These are phyloP conservation scores for Dryadula phaetusa DNA, from an alignment of 2,888 invertebrate species.

Conservation along the genomic window DNA sequence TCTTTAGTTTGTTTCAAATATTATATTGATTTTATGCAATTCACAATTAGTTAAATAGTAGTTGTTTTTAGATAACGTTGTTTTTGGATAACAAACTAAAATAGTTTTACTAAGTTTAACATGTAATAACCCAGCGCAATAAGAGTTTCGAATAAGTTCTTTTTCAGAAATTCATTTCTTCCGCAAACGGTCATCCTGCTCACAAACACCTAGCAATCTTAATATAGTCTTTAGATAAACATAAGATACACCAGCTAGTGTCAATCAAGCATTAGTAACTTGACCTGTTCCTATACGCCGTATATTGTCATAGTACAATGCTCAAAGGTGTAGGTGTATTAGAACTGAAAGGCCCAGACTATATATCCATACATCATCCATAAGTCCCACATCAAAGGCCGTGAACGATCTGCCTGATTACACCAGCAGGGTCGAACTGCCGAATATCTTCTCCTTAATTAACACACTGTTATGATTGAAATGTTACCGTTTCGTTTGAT, in stretches of 20 bases:
- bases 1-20: slow-evolving; percentile 18
- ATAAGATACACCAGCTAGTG: background rate
- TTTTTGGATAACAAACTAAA: too few species aligned
- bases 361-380: slow-evolving; percentile 58
- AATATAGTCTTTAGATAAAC: background rate
- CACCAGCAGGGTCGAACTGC: slow-evolving; percentile 49
- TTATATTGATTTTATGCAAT: background rate
- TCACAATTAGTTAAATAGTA: background rate
- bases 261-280: slow-evolving; percentile 52
- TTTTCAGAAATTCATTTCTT: background rate
- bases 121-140: too few species aligned
- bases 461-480: slow-evolving; percentile 65
- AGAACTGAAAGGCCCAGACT: slow-evolving; percentile 37
- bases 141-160: too few species aligned
- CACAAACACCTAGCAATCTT: background rate
- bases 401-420: slow-evolving; percentile 52
- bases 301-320: slow-evolving; percentile 53
- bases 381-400: slow-evolving; percentile 62
- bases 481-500: slow-evolving; percentile 59
- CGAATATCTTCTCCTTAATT: slow-evolving; percentile 60
- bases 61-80: too few species aligned
- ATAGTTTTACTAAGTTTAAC: too few species aligned
- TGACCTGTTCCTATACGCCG: slow-evolving; percentile 50
- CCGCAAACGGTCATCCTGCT: background rate
- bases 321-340: slow-evolving; percentile 47